Evolutionary conservation across 2,888 invertebrate species (phyloP).

Genomic region (Sturmia bella): DNA sequence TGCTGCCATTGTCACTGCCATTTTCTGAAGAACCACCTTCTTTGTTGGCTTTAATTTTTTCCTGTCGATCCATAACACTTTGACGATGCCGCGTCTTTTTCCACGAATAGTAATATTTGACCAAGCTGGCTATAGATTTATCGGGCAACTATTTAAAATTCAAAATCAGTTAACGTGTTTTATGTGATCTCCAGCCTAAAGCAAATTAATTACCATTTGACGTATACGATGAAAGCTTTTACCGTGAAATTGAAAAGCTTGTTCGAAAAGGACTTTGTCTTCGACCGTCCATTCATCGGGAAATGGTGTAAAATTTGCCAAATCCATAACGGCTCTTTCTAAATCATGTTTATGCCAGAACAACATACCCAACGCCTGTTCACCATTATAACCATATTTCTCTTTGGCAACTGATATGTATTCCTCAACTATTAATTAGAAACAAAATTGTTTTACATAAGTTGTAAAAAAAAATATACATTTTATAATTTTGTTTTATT

Average conservation of each 20-base stretch:
- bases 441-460: not conserved
- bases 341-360: slow-evolving; percentile 99
- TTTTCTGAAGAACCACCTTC: slow-evolving; percentile 87
- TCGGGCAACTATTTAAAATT: slow-evolving; percentile 90
- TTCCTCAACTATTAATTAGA: slow-evolving; percentile 90
- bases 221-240: slow-evolving; percentile 98
- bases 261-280: slow-evolving; percentile 98
- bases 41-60: slow-evolving; percentile 83
- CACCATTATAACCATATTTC: slow-evolving; percentile 98
- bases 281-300: slow-evolving; percentile 99
- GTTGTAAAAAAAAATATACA: not conserved
- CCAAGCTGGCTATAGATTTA: slow-evolving; percentile 96
- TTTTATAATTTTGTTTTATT: not conserved
- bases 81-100: slow-evolving; percentile 96
- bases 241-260: slow-evolving; percentile 98
- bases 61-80: slow-evolving; percentile 95
- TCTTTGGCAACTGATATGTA: slow-evolving; percentile 97
- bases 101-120: slow-evolving; percentile 99
- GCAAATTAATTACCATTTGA: slow-evolving; percentile 90
- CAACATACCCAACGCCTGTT: slow-evolving; percentile 98
- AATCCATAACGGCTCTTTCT: slow-evolving; percentile 93
- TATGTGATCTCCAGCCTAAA: not conserved
- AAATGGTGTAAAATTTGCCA: slow-evolving; percentile 98
- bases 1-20: slow-evolving; percentile 91
- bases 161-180: not conserved